These are phyloP conservation scores for Lottia gigantea DNA, from an alignment of 2,888 invertebrate species.

Conservation along the genomic window DNA sequence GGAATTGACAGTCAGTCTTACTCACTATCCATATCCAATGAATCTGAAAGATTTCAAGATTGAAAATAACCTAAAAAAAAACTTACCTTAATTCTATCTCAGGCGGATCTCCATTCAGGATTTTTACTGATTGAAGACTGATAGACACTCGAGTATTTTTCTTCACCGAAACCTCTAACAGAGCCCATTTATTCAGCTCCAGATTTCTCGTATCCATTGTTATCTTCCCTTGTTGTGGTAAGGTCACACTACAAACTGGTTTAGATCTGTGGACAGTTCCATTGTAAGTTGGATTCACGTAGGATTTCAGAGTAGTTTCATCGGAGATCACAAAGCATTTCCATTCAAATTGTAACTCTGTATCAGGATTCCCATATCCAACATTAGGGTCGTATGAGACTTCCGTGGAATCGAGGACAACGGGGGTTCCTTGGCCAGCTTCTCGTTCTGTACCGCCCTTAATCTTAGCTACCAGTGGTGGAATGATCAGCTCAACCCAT, in stretches of 20 bases:
- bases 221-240: background rate
- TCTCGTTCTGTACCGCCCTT: conserved; percentile 10
- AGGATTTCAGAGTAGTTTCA: background rate
- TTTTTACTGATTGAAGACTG: background rate
- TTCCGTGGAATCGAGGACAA: background rate
- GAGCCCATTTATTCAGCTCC: background rate
- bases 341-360: background rate
- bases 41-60: too few relatives aligned
- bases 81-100: background rate
- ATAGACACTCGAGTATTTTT: background rate
- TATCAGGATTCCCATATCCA: background rate
- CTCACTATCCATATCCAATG: too few relatives aligned
- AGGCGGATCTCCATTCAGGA: background rate
- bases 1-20: too few relatives aligned
- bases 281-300: background rate
- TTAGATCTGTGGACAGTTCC: background rate
- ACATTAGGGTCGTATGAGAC: background rate
- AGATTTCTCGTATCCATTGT: background rate
- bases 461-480: conserved; percentile 18
- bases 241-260: background rate
- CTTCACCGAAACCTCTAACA: background rate
- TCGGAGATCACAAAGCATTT: background rate
- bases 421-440: conserved; percentile 1
- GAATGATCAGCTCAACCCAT: background rate
- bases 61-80: background rate